Base-by-base conservation (phyloP, 2,113 vertebrate genomes). In the Crotalus helleri region DNA sequence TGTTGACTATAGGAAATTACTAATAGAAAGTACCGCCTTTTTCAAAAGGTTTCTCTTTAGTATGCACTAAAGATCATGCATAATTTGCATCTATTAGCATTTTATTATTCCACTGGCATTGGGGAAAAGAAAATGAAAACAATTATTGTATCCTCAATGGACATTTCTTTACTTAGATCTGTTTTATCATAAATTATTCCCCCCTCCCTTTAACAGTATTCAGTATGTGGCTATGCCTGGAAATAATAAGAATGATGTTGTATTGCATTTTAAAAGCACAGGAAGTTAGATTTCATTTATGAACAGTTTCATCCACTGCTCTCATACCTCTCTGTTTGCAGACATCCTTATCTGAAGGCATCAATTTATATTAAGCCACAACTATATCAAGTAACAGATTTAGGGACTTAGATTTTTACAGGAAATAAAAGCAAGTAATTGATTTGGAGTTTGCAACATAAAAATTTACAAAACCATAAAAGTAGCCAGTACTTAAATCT, bases 41-140 rank as follows among this genome's bases (percentile, higher is more conserved):
- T 97, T 92, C 17, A 97, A 98, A 97, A 95, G 92, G 91, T 94
- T 91, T 90, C 96, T 97, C 95, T 97, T 98, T 96, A 97, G 94
- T 96, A 98, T 97, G 97, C 97, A 97, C 97, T 97, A 97, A 97
- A 97, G 96, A 97, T 95, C 95, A 95, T 97, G 97, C 97, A 97
- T 98, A 98, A 98, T 98, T 98, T 98, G 97, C 97, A 98, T 98
- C 95, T 96, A 98, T 98, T 98, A 98, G 97, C 97, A 98, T 98
- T 98, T 98, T 97, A 98, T 98, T 98, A 98, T 97, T 97, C 95
- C 90, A 93, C 94, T 95, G 95, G 96, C 95, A 96, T 93, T 94
- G 24, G 94, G 93, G 95, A 97, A 96, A 96, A 93, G 95, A 97
- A 97, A 98, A 97, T 91, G 95, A 97, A 97, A 97, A 97, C 95